Base-by-base conservation (phyloP, 2,888 invertebrate species). In the Galerucella nymphaeae region DNA sequence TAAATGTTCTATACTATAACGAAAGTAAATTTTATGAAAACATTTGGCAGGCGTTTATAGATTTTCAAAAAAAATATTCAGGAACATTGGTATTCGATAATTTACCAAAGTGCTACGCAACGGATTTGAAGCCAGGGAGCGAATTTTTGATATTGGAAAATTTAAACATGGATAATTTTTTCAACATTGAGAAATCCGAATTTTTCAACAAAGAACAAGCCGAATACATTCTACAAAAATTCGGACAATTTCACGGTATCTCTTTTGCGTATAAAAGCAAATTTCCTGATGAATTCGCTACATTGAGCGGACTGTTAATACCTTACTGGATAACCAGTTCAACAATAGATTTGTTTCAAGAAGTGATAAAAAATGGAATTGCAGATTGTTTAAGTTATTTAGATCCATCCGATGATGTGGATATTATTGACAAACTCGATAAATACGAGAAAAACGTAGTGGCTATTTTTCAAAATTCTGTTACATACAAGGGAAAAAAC, bases 171-270 rank as follows among this genome's bases (percentile, higher is more conserved):
- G n/a, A 16, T 13, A 65, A 70, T 6, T 78, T 66, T 38, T 59
- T 55, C 53, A 41, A 41, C 18, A 41, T 62, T 5, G 16, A 42
- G 8, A 62, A 62, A 42, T 6, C 16, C 42, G 16, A 71, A 38
- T 18, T 71, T 23, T 66, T 81, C 9, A 75, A 80, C 63, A 72
- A 69, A 11, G 72, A 79, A 20, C 78, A 80, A 63, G 64, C 73
- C 3, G 58, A 59, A 18, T 42, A 78, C 1, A 71, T 78, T 20
- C 45, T 79, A 9, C 70, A 76, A 50, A 76, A 75, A 55, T 75
- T 78, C 18, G 81, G 74, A 4, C 69, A 71, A 58, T 78, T 78
- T 53, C 81, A 81, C 55, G 76, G 77, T n/a, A 57, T 76, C 30
- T 78, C 78, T 2, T 77, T 75, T 50, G 79, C 73, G 1, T 50